Percentiles rank a stretch among this genome's conserved stretches.
Evolutionary conservation across 2,113 vertebrate species (phyloP).

Genomic region (Petaurus breviceps): DNA sequence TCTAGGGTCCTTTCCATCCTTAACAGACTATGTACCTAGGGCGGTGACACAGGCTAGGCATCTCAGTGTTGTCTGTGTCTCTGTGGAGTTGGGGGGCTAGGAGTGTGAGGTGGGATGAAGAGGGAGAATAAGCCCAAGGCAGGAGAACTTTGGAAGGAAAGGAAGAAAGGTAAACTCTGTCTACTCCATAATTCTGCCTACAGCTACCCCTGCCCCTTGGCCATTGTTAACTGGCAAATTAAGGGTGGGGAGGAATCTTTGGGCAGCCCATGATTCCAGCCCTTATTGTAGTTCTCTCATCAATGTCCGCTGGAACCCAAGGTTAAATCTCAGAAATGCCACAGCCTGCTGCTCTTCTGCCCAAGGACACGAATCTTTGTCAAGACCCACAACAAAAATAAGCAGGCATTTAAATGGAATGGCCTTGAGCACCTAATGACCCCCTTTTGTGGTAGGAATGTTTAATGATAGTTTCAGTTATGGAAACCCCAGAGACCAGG

Average conservation of each 20-base stretch:
- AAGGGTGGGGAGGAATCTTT: conserved; percentile 37
- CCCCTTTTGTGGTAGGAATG: conserved; percentile 68
- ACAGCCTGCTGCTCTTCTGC: conserved; percentile 44
- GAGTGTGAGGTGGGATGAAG: background rate
- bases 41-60: background rate
- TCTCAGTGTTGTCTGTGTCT: background rate
- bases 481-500: conserved; percentile 74
- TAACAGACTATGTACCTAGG: background rate
- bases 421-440: conserved; percentile 64
- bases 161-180: background rate
- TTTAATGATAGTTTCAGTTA: conserved; percentile 77
- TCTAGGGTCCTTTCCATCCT: background rate
- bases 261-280: background rate
- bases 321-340: conserved; percentile 32
- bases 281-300: background rate
- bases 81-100: background rate
- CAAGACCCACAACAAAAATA: conserved; percentile 55
- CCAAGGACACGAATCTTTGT: conserved; percentile 48
- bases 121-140: background rate
- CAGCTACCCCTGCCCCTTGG: background rate
- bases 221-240: conserved; percentile 34
- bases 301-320: background rate
- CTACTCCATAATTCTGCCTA: background rate
- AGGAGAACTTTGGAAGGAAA: background rate
- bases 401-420: conserved; percentile 30